A percentile compares a stretch with the other conserved stretches of the same genome.
These are phyloP conservation scores for Catostomus latipinnis DNA, from an alignment of 2,797 vertebrate genomes.

Conservation along the genomic window DNA sequence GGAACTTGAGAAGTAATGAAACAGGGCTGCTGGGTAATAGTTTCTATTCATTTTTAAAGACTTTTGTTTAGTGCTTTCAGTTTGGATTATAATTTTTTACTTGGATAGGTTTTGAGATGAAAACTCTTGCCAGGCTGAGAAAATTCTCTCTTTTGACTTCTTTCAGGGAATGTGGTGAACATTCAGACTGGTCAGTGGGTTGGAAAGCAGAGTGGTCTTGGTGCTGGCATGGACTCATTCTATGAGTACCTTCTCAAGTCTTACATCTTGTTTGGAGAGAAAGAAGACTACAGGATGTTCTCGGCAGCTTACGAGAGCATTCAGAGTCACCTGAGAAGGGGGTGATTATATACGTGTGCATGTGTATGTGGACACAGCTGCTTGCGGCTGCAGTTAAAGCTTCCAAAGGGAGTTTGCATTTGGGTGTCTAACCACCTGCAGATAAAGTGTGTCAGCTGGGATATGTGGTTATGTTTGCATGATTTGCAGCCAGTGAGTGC, in stretches of 20 bases:
- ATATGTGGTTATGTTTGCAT: constrained; percentile 4
- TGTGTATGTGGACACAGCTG: not conserved
- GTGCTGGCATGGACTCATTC: constrained; percentile 96
- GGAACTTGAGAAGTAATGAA: constrained; percentile 92
- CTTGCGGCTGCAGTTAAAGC: constrained; percentile 6
- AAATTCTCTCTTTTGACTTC: not conserved
- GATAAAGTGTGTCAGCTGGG: not conserved
- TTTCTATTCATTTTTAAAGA: not conserved
- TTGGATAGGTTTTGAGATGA: too few species aligned
- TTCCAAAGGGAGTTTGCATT: not conserved
- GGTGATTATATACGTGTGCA: constrained; percentile 74
- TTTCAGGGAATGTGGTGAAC: constrained; percentile 93
- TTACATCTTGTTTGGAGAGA: constrained; percentile 96
- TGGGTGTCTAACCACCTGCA: constrained; percentile 18
- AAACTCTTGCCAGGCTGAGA: too few species aligned
- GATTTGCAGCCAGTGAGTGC: not conserved
- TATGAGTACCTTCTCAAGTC: constrained; percentile 98
- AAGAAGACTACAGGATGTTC: constrained; percentile 95
- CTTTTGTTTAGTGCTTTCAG: not conserved
- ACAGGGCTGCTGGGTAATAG: constrained; percentile 87
- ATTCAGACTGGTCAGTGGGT: constrained; percentile 99
- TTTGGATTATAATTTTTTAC: not conserved
- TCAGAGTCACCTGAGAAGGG: constrained; percentile 92
- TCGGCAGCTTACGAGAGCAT: constrained; percentile 91
- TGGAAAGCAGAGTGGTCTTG: constrained; percentile 94